Conservation (phyloP, 2,797 vertebrate genomes). For the Hydrophis major region DNA sequence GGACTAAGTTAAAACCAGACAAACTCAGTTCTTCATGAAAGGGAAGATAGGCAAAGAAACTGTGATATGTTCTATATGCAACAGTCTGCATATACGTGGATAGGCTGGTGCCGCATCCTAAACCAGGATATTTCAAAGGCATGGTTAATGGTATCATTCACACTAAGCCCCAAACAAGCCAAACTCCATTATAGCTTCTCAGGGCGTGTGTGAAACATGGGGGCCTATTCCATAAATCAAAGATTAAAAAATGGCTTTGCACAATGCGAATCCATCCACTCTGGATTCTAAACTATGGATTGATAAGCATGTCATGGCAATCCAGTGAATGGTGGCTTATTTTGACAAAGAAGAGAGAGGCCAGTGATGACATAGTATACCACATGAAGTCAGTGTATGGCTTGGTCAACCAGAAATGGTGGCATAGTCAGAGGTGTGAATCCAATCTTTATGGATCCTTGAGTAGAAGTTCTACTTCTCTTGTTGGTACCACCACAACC, state of each 20-base stretch:
- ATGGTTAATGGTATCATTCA: not conserved
- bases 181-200: not conserved
- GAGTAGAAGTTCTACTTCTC: too few relatives aligned
- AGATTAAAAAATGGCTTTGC: too few relatives aligned
- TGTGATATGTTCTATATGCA: not conserved
- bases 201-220: too few relatives aligned
- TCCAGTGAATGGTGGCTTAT: not conserved
- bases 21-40: not conserved
- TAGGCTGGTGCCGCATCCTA: not conserved
- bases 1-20: not conserved
- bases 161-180: not conserved
- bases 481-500: too few relatives aligned
- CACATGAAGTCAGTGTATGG: too few relatives aligned
- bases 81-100: fast-evolving
- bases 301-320: not conserved
- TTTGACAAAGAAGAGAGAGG: not conserved
- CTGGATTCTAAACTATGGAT: not conserved
- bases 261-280: too few relatives aligned
- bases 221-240: too few relatives aligned
- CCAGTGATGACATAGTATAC: too few relatives aligned
- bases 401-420: too few relatives aligned
- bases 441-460: too few relatives aligned
- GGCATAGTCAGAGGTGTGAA: too few relatives aligned
- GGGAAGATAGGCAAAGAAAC: not conserved
- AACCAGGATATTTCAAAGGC: not conserved